These are phyloP conservation scores for Eumaeus atala DNA, from an alignment of 1,140 invertebrate genomes.

Conservation along the genomic window DNA sequence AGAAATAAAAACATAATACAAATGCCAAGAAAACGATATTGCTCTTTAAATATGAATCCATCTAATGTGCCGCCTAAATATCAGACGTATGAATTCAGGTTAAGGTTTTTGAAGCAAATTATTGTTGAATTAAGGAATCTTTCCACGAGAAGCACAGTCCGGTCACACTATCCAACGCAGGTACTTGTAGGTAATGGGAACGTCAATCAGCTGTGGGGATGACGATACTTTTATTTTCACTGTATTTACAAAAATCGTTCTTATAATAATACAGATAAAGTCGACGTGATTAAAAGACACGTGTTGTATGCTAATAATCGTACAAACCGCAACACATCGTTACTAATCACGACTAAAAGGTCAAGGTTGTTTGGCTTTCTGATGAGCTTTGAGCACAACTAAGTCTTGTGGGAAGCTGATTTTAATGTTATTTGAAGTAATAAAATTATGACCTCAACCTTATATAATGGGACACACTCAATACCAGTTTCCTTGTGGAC, in stretches of 20 bases:
- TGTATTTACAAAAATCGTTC: conserved; percentile 25
- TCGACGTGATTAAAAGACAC: conserved; percentile 21
- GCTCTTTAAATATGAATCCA: too few species aligned
- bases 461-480: too few species aligned
- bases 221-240: conserved; percentile 36
- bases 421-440: too few species aligned
- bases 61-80: neutral
- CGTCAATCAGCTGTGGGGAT: conserved; percentile 40
- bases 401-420: too few species aligned
- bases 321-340: conserved; percentile 34
- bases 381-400: conserved; percentile 20
- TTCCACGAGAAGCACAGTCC: neutral
- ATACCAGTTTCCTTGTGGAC: too few species aligned
- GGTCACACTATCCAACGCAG: conserved; percentile 20
- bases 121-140: conserved; percentile 15
- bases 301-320: conserved; percentile 25
- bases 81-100: neutral
- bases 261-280: conserved; percentile 38
- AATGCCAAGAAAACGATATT: too few species aligned
- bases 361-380: conserved; percentile 49
- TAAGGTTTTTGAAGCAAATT: conserved; percentile 5
- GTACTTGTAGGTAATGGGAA: conserved; percentile 50
- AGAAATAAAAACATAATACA: too few species aligned
- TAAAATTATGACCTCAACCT: too few species aligned
- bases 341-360: conserved; percentile 45